A percentile compares a stretch with the other conserved stretches of the same genome.
Conservation (phyloP, 1,140 invertebrate species). For the Pseudomyrmex flavicornis region DNA sequence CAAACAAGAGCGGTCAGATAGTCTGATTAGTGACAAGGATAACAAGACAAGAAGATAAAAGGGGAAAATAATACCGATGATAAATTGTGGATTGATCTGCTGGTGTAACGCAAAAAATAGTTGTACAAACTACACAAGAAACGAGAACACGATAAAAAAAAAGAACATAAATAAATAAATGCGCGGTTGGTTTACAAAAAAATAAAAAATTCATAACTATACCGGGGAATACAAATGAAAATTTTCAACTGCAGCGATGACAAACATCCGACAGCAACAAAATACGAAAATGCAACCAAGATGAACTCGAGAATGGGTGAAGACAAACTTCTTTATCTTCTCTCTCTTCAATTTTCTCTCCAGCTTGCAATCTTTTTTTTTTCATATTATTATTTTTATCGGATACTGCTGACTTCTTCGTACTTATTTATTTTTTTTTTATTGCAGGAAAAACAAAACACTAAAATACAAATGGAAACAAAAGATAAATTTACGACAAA, state of each 20-base stretch:
- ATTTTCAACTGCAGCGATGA: slow-evolving; percentile 34
- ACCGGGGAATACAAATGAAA: slow-evolving; percentile 2
- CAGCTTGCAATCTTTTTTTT: neutral
- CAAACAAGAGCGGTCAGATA: neutral
- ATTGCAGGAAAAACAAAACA: neutral
- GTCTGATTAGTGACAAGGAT: neutral
- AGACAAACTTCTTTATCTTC: slow-evolving; percentile 16
- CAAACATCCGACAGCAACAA: slow-evolving; percentile 21
- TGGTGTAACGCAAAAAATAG: neutral
- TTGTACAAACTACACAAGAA: neutral
- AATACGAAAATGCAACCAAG: slow-evolving; percentile 17
- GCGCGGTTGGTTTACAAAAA: neutral
- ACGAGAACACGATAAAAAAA: neutral
- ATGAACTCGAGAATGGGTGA: neutral
- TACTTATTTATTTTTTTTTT: neutral
- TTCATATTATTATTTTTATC: slow-evolving; percentile 44
- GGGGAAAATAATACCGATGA: neutral
- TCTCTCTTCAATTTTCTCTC: slow-evolving; percentile 18
- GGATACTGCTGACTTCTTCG: slow-evolving; percentile 9
- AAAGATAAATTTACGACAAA: neutral
- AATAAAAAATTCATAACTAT: neutral
- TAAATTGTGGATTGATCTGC: neutral
- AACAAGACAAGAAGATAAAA: neutral
- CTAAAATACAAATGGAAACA: neutral
- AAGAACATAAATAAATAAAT: neutral